A percentile compares a stretch with the other conserved stretches of the same genome.
Conservation (phyloP, 2,113 vertebrate genomes). For the Phalacrocorax pelagicus region DNA sequence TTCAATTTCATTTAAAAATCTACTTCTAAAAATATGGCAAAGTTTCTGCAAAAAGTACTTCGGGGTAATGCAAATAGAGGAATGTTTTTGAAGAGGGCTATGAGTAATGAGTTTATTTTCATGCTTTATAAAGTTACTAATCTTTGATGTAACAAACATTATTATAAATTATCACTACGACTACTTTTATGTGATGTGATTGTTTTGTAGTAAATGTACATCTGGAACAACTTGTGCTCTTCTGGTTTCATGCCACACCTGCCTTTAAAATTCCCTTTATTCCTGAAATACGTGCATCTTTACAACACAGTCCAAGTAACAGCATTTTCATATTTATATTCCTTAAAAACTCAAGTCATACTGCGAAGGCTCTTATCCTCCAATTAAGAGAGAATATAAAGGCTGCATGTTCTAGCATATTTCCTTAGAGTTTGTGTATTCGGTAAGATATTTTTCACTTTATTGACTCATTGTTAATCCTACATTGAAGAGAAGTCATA, state of each 20-base stretch:
- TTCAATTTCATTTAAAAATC: not conserved
- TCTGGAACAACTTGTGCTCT: constrained; percentile 30
- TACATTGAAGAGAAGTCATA: not conserved
- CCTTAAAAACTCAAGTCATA: constrained; percentile 43
- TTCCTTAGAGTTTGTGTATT: constrained; percentile 41
- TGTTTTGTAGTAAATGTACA: constrained; percentile 32
- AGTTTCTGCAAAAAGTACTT: not conserved
- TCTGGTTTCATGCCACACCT: constrained; percentile 12
- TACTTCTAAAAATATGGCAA: not conserved
- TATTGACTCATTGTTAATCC: constrained; percentile 44
- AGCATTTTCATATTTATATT: constrained; percentile 44
- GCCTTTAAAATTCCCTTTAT: constrained; percentile 51
- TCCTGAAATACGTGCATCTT: constrained; percentile 30
- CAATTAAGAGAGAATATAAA: constrained; percentile 44
- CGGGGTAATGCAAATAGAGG: not conserved
- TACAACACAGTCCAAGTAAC: constrained; percentile 25
- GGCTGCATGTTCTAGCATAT: constrained; percentile 38
- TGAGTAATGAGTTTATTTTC: constrained; percentile 17
- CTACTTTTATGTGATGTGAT: constrained; percentile 15
- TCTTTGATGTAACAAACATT: constrained; percentile 9
- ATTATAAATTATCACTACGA: constrained; percentile 17
- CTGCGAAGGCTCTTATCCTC: constrained; percentile 52
- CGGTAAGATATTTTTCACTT: constrained; percentile 12
- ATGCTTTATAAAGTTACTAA: not conserved
- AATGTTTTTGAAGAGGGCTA: not conserved